Evolutionary conservation across 2,888 invertebrate species (phyloP).

Genomic region (Drosophila barbarae): DNA sequence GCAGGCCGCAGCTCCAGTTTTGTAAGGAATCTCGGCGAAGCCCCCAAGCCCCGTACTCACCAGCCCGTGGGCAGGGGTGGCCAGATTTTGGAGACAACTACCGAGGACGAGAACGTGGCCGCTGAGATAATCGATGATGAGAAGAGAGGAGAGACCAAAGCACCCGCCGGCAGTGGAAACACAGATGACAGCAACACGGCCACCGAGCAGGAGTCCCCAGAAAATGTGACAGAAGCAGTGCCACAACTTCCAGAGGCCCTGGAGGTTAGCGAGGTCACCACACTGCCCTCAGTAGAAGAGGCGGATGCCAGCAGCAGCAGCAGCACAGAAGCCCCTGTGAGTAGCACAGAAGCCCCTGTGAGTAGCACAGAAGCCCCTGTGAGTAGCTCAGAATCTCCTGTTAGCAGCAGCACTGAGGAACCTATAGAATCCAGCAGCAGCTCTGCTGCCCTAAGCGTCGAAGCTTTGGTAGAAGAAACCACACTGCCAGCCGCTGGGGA

Average conservation of each 20-base stretch:
- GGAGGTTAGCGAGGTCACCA: constrained; percentile 8
- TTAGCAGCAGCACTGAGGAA: constrained; percentile 3
- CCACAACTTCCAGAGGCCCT: neutral
- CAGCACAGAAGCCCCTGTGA: constrained; percentile 4
- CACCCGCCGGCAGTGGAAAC: constrained; percentile 33
- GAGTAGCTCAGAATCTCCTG: neutral
- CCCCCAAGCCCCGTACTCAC: constrained; percentile 18
- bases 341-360: neutral
- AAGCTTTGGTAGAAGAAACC: constrained; percentile 3
- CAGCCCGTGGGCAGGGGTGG: constrained; percentile 56
- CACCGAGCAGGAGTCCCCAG: constrained; percentile 50
- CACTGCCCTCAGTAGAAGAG: constrained; percentile 1
- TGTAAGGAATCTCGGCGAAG: constrained; percentile 41
- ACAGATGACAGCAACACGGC: constrained; percentile 52
- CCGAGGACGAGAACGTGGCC: constrained; percentile 58
- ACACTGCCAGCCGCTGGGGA: neutral
- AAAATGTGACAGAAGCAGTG: constrained; percentile 21
- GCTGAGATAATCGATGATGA: constrained; percentile 58
- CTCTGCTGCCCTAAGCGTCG: neutral
- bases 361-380: neutral
- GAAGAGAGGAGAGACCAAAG: constrained; percentile 39
- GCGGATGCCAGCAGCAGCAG: constrained; percentile 1
- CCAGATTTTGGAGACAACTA: constrained; percentile 32
- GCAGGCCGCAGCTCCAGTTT: constrained; percentile 57
- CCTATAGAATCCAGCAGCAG: constrained; percentile 2